phyloP scores from a whole-genome alignment of 2,113 vertebrate species.

The Triplophysa rosa region DNA sequence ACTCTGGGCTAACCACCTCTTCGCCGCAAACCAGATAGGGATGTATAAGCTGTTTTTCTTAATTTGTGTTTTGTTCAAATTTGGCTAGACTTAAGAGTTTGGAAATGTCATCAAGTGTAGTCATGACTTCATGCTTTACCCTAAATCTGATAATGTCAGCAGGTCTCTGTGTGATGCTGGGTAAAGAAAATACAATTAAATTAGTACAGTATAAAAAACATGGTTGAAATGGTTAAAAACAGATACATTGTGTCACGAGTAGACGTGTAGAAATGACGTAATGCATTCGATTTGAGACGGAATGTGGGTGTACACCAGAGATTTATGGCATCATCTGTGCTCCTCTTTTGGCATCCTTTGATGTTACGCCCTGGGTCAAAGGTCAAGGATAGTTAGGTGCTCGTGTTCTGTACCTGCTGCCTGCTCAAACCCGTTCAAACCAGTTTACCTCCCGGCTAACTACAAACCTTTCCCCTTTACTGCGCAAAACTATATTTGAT shows the following conservation, averaged over 20 bases:
- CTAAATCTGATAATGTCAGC: too few species aligned
- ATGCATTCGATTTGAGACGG: not conserved
- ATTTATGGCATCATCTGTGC: constrained; percentile 18
- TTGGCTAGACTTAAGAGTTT: too few species aligned
- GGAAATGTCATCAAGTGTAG: too few species aligned
- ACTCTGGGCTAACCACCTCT: constrained; percentile 29
- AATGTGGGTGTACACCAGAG: not conserved
- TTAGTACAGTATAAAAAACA: too few species aligned
- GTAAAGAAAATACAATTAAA: too few species aligned
- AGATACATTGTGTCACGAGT: too few species aligned
- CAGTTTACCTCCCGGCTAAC: not conserved
- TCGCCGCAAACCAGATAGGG: not conserved
- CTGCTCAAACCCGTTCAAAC: constrained; percentile 2
- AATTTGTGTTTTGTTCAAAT: too few species aligned
- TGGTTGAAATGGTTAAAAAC: too few species aligned
- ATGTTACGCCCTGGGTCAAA: constrained; percentile 21
- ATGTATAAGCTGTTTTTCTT: not conserved
- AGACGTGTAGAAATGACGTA: too few species aligned
- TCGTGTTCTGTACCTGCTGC: constrained; percentile 1
- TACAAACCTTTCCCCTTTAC: not conserved
- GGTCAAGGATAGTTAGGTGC: constrained; percentile 28
- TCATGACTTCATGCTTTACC: too few species aligned
- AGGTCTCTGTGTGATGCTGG: too few species aligned
- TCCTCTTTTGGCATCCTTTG: constrained; percentile 11
- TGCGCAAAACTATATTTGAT: not conserved